Evolutionary conservation across 2,888 invertebrate species (phyloP), one percentile per base, ranked within the genome.

Genomic region (Alloscopus bannaensis): DNA sequence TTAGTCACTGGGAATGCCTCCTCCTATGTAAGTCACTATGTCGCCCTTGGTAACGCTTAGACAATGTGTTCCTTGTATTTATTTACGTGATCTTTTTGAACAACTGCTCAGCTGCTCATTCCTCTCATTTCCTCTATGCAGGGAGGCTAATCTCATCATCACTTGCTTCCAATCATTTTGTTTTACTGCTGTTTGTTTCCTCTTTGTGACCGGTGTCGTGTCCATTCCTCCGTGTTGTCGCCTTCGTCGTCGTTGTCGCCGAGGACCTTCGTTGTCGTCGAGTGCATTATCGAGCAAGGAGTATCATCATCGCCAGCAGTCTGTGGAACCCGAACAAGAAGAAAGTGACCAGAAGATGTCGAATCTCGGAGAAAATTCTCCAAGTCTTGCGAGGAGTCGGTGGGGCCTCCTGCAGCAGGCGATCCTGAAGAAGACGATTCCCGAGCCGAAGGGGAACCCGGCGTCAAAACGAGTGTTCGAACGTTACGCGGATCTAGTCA

Each of bases 391-490:
- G 28, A 57, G 78, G 0, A 75, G 72, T 45, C 55, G 82, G 31
- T 82, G 82, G 82, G 68, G 75, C 13, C 47, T 82, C 11, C 75
- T 80, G 11, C 77, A 78, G 26, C 73, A 73, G 22, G 82, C 82
- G 13, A 82, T 82, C 57, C 22, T 73, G 18, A 82, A 79, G 22
- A 80, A 82, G 60, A 73, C 78, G 2, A 73, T 82, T 20, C 81
- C 81, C 2, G 80, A 80, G n/a, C 59, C 82, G 11, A 22, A 66
- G 18, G 73, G 77, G 16, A 82, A 80, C 68, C 82, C 80, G n/a
- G 77, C 62, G 3, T 82, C 82, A 3, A 82, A 82, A 50, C 42
- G 82, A 16, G 65, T 72, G 16, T 82, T 82, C 57, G 80, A 82
- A 59, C 70, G 77, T n/a, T 82, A 78, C 24, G 29, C 78, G 0